Evolutionary conservation across 2,797 vertebrate species (phyloP), one percentile per base, ranked within the genome.

Genomic region (Acanthurus lineatus): DNA sequence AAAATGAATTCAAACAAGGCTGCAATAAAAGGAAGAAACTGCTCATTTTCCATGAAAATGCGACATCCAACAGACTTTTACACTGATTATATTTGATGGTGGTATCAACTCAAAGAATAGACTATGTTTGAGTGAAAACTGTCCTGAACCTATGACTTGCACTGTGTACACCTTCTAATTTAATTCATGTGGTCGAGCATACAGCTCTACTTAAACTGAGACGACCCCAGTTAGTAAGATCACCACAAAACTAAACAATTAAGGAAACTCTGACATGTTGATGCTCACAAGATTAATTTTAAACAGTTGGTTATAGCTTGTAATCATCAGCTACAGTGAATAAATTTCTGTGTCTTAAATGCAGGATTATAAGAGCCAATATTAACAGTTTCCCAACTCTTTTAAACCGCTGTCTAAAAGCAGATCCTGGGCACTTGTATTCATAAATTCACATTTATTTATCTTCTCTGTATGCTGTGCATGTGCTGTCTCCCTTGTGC

Each of bases 1-100:
- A 42, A 17, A 73, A 73, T 47, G 19, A 45, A 49, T 78, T 54
- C 44, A 14, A 32, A 14, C 3, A 53, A 10, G 54, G 20, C 22
- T n/a, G 49, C 6, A 32, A 28, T 17, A 9, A 2, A 67, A 9
- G 5, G 3, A 54, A n/a, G 11, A 62, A 62, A 40, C 25, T 22
- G 38, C 38, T 19, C 12, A 44, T 60, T 53, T 47, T 15, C 40
- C 14, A 60, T 35, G 25, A 28, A 42, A 77, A 57, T 35, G 25
- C 35, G 47, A 59, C 38, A 10, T 11, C 22, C 25, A 15, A 35
- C 4, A 3, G 38, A 19, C 22, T 44, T 44, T 56, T 19, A 47
- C 12, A 17, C 25, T 15, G 52, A 52, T 11, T 8, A 4, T 12
- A 42, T 16, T 51, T 9, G 17, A 2, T n/a, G 45, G 44, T 7